Conservation (phyloP, 53 echinoderm and acorn worm genomes). For the Echinometra lucunter region DNA sequence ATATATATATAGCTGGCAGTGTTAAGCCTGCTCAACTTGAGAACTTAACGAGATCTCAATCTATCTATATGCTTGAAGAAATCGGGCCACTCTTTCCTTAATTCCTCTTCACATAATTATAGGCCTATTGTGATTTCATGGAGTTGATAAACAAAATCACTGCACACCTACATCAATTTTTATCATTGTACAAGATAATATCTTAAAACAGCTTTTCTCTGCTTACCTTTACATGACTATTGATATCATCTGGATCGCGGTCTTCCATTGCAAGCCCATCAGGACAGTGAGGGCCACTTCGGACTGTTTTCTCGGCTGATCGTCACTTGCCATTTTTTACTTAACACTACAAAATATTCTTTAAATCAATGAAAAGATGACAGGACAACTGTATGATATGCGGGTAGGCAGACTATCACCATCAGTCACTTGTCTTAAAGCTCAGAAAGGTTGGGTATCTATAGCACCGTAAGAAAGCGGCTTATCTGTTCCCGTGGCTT, state of each 20-base stretch:
- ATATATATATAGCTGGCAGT: no score
- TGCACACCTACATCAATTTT: no score
- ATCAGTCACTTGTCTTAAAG: not conserved
- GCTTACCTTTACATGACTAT: constrained; percentile 72
- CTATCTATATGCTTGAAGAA: no score
- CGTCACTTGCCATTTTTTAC: not conserved
- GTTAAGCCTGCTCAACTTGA: no score
- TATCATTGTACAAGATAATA: no score
- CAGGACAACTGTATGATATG: not conserved
- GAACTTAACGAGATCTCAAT: no score
- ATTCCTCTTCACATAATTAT: no score
- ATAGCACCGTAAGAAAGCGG: not conserved
- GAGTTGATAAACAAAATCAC: no score
- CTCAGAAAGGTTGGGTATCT: not conserved
- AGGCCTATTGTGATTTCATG: no score
- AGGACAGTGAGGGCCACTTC: constrained; percentile 36
- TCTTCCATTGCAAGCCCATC: constrained; percentile 62
- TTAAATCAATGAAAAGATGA: not conserved
- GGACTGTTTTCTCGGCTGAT: not conserved
- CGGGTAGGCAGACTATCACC: not conserved
- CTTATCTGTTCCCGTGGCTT: not conserved
- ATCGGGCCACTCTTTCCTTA: no score
- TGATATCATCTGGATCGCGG: constrained; percentile 71
- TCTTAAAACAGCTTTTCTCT: no score
- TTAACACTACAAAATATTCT: not conserved